Evolutionary conservation across 1,140 invertebrate genomes (phyloP).

Genomic region (Monochamus saltuarius): DNA sequence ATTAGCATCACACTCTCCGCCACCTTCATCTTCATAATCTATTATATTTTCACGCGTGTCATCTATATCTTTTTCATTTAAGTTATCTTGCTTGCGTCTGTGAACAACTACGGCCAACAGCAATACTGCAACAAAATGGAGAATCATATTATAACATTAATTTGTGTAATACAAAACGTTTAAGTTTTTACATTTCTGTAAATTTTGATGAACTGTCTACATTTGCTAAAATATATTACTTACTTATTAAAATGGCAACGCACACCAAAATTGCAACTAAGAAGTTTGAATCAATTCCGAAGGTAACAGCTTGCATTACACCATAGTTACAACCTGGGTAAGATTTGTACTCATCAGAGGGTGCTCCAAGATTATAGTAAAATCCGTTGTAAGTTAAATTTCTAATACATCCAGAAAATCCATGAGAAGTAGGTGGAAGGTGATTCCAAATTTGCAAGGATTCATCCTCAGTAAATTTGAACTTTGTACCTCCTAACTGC

Average conservation of each 20-base stretch:
- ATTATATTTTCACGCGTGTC: constrained; percentile 97
- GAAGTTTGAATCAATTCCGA: constrained; percentile 81
- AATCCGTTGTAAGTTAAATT: constrained; percentile 80
- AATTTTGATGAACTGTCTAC: too few relatives aligned
- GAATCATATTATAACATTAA: too few relatives aligned
- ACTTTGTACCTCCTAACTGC: constrained; percentile 78
- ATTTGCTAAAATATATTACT: constrained; percentile 47
- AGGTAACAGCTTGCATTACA: constrained; percentile 70
- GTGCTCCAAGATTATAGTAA: constrained; percentile 76
- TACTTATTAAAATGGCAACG: constrained; percentile 71
- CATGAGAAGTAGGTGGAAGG: constrained; percentile 62
- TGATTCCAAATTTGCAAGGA: constrained; percentile 60
- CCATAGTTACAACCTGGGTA: constrained; percentile 67
- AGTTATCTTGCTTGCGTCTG: constrained; percentile 77
- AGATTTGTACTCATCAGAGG: constrained; percentile 66
- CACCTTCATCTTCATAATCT: constrained; percentile 95
- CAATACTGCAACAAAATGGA: constrained; percentile 65
- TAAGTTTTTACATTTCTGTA: too few relatives aligned
- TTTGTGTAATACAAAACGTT: too few relatives aligned
- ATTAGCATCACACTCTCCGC: constrained; percentile 91
- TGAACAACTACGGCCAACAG: constrained; percentile 86
- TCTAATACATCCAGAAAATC: constrained; percentile 82
- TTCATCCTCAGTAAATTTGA: constrained; percentile 57
- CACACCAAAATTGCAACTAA: constrained; percentile 81
- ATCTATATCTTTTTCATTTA: constrained; percentile 88